Percentiles rank a stretch among this genome's conserved stretches.
phyloP scores from a whole-genome alignment of 1,140 invertebrate species.

The Artemia franciscana region DNA sequence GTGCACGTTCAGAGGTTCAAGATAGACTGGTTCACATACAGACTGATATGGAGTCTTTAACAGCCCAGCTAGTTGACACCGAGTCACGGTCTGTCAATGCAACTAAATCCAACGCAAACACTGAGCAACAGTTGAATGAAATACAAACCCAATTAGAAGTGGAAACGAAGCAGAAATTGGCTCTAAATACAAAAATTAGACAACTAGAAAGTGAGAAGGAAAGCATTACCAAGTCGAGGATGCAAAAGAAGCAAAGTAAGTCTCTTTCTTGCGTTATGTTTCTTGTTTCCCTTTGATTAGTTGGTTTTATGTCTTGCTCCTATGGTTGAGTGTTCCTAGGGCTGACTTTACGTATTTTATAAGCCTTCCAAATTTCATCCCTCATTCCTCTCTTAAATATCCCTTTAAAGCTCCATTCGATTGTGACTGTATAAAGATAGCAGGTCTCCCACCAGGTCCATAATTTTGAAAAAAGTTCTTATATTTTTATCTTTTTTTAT shows the following conservation, averaged over 20 bases:
- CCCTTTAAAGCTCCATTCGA: too few species aligned
- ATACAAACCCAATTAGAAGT: conserved; percentile 59
- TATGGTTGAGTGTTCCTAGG: too few species aligned
- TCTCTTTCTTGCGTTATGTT: too few species aligned
- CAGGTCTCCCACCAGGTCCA: too few species aligned
- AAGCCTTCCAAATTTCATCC: too few species aligned
- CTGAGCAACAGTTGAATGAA: conserved; percentile 59
- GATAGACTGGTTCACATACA: conserved; percentile 40
- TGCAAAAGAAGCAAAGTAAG: conserved; percentile 56
- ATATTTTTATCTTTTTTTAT: too few species aligned
- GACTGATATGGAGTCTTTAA: conserved; percentile 31
- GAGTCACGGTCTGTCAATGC: conserved; percentile 49
- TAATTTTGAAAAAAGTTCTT: too few species aligned
- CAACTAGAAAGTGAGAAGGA: conserved; percentile 74
- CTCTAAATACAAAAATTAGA: conserved; percentile 59
- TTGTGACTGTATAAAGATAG: too few species aligned
- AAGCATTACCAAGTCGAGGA: conserved; percentile 78
- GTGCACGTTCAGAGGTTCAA: conserved; percentile 33
- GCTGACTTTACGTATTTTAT: too few species aligned
- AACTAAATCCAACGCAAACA: conserved; percentile 47
- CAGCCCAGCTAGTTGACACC: conserved; percentile 55
- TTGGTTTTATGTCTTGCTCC: too few species aligned
- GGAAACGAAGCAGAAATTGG: conserved; percentile 79
- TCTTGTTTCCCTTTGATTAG: not conserved
- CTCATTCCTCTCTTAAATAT: too few species aligned